Percentiles rank a stretch among this genome's conserved stretches.
Conservation (phyloP, 2,797 vertebrate species). For the Streptopelia turtur region DNA sequence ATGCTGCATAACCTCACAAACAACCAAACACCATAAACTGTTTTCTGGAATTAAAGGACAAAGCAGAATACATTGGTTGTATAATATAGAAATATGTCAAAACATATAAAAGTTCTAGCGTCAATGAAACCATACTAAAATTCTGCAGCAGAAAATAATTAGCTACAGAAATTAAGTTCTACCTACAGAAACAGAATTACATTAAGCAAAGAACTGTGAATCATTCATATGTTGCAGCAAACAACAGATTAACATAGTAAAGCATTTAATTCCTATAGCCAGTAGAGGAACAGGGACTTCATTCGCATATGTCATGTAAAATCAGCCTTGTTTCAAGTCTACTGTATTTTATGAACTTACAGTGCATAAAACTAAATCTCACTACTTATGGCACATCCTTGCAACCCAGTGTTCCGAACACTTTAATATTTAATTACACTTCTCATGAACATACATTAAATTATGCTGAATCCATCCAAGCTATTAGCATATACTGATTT, state of each 20-base stretch:
- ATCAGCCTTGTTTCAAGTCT: constrained; percentile 9
- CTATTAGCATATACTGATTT: constrained; percentile 22
- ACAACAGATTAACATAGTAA: constrained; percentile 32
- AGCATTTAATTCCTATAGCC: constrained; percentile 8
- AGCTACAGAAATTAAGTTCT: neutral
- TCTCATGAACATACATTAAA: constrained; percentile 1
- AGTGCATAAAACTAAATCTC: neutral
- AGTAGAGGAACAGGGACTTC: neutral
- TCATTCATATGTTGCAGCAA: neutral
- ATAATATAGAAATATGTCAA: neutral
- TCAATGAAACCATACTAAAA: neutral
- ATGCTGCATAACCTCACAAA: neutral
- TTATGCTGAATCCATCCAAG: constrained; percentile 9
- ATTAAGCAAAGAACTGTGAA: constrained; percentile 1
- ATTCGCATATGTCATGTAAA: neutral
- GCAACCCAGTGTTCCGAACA: constrained; percentile 1
- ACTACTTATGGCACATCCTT: neutral
- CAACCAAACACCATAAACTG: neutral
- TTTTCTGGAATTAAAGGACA: neutral
- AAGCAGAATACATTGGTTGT: neutral
- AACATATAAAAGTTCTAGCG: neutral
- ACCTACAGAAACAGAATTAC: neutral
- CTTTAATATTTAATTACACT: constrained; percentile 25
- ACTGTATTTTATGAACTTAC: neutral
- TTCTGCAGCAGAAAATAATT: neutral